Percentiles rank a stretch among this genome's conserved stretches.
Evolutionary conservation across 2,888 invertebrate genomes (phyloP).

Genomic region (Orchesella flavescens): DNA sequence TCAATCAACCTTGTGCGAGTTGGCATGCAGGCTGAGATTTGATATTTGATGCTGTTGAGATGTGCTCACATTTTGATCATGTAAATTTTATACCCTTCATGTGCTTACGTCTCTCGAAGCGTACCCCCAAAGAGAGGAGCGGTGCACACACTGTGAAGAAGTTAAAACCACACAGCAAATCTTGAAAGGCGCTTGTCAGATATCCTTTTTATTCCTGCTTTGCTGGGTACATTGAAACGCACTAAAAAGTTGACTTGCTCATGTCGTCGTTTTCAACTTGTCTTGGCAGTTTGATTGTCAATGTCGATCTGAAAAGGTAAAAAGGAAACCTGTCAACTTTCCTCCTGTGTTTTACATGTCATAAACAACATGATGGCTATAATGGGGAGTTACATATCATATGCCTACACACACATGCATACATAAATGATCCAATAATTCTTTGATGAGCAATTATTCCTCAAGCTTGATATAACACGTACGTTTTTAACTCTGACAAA

Average conservation of each 20-base stretch:
- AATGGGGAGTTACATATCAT: neutral
- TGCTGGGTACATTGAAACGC: constrained; percentile 50
- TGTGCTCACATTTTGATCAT: too few species aligned
- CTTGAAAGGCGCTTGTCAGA: constrained; percentile 31
- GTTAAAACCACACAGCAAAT: neutral
- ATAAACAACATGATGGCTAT: neutral
- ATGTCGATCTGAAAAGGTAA: constrained; percentile 59
- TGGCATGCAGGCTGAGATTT: neutral
- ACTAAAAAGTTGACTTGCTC: constrained; percentile 60
- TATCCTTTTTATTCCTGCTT: constrained; percentile 17
- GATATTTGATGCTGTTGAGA: neutral
- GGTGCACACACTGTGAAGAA: too few species aligned
- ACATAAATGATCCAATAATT: too few species aligned
- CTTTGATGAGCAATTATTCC: too few species aligned
- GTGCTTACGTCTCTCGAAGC: too few species aligned
- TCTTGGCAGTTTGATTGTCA: constrained; percentile 62
- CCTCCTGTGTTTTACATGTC: constrained; percentile 24
- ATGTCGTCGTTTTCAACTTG: constrained; percentile 52
- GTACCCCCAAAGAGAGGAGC: too few species aligned
- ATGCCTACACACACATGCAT: neutral
- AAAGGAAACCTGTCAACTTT: constrained; percentile 60
- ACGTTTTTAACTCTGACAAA: neutral
- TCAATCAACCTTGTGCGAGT: constrained; percentile 65
- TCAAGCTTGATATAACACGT: neutral
- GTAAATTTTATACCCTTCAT: too few species aligned